Conservation (phyloP, 2,113 vertebrate genomes). For the Athene cunicularia region DNA sequence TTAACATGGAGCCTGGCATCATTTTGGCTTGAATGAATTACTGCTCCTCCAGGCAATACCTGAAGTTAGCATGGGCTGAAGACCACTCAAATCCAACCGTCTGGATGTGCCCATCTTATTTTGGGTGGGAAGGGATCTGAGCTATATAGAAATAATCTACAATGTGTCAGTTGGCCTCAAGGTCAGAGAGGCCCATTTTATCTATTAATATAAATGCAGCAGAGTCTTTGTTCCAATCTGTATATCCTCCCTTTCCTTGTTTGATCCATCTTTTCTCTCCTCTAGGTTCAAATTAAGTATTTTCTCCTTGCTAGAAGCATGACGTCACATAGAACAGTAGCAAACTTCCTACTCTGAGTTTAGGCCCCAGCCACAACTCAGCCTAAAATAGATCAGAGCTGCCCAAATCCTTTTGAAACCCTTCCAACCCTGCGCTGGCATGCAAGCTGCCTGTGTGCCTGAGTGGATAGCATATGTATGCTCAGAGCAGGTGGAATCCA, state of each 20-base stretch:
- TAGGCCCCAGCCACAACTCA: not conserved
- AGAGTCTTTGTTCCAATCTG: not conserved
- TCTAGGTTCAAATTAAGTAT: not conserved
- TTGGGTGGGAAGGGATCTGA: not conserved
- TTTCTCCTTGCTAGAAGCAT: not conserved
- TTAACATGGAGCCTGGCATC: not conserved
- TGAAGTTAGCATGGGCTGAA: not conserved
- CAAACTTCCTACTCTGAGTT: not conserved
- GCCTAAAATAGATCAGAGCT: not conserved
- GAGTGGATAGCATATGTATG: fast-evolving
- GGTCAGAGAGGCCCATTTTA: not conserved
- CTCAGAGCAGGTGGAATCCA: not conserved
- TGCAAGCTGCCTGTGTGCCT: fast-evolving
- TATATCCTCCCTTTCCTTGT: not conserved
- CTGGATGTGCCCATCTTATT: not conserved
- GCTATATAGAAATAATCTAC: not conserved
- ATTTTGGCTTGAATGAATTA: not conserved
- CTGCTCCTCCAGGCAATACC: not conserved
- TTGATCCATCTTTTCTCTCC: not conserved
- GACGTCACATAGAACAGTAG: not conserved
- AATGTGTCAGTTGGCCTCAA: not conserved
- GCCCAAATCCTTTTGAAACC: not conserved
- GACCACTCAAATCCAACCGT: not conserved
- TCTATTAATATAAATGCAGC: not conserved
- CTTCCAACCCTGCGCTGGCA: not conserved